phyloP scores from a whole-genome alignment of 2,888 invertebrate species.

The Patella depressa region DNA sequence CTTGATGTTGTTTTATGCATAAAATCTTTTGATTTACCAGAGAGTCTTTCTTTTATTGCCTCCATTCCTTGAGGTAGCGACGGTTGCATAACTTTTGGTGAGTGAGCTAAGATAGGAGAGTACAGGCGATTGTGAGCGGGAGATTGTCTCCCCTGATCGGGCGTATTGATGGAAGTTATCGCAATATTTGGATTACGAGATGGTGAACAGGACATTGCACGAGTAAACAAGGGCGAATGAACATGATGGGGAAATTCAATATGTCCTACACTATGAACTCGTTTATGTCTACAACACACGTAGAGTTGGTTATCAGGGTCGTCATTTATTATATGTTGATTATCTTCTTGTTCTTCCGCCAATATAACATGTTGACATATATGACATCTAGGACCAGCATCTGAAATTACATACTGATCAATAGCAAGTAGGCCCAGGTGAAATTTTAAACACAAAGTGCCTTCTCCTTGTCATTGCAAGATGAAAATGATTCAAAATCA shows the following conservation, averaged over 20 bases:
- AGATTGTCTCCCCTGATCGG: constrained; percentile 29
- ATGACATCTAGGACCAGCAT: constrained; percentile 24
- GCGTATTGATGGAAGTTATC: constrained; percentile 42
- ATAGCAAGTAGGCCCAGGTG: no score
- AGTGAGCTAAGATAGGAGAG: constrained; percentile 26
- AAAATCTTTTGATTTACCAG: constrained; percentile 25
- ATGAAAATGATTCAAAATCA: no score
- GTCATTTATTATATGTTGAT: constrained; percentile 19
- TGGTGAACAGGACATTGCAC: constrained; percentile 52
- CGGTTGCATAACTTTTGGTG: constrained; percentile 19
- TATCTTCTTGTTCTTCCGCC: constrained; percentile 22
- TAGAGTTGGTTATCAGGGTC: constrained; percentile 33
- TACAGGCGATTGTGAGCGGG: constrained; percentile 23
- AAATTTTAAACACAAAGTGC: no score
- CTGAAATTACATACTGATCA: constrained; percentile 8
- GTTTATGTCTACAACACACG: constrained; percentile 55
- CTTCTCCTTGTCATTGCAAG: no score
- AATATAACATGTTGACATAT: constrained; percentile 24
- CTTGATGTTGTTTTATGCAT: constrained; percentile 56
- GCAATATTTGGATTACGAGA: constrained; percentile 41
- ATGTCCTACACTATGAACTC: constrained; percentile 65
- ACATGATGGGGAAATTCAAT: constrained; percentile 47
- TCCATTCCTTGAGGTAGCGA: constrained; percentile 46
- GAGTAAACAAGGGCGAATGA: constrained; percentile 48
- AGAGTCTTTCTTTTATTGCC: constrained; percentile 29